These are phyloP conservation scores for Odocoileus virginianus DNA, from an alignment of 2,113 vertebrate species.

Conservation along the genomic window DNA sequence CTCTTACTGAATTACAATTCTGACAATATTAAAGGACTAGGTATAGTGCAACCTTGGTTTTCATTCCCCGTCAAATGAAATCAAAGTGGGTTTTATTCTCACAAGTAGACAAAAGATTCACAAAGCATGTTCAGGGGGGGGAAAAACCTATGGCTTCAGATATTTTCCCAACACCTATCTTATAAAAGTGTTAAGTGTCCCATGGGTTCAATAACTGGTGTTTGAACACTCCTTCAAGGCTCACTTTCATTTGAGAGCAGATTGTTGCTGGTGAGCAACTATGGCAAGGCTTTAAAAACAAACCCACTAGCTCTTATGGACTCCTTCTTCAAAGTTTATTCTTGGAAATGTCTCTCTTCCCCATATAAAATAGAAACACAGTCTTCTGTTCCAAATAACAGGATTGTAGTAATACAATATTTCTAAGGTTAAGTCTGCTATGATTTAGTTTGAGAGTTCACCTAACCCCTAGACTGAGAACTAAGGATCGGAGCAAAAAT, in stretches of 20 bases:
- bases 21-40: neutral
- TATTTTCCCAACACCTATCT: conserved; percentile 23
- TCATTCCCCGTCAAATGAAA: neutral
- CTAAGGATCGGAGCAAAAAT: neutral
- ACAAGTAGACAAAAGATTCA: neutral
- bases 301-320: neutral
- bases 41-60: neutral
- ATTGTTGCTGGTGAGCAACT: conserved; percentile 2
- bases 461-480: conserved; percentile 2
- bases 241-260: conserved; percentile 50
- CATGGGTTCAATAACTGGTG: neutral
- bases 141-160: neutral
- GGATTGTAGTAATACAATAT: neutral
- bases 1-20: neutral
- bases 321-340: conserved; percentile 3
- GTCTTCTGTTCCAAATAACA: conserved; percentile 1
- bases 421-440: conserved; percentile 6
- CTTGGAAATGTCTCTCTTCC: conserved; percentile 1
- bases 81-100: neutral
- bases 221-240: conserved; percentile 28
- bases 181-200: conserved; percentile 31
- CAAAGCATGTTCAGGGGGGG: neutral
- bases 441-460: conserved; percentile 37
- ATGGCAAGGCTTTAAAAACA: conserved; percentile 3
- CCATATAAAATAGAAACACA: neutral